Percentiles rank a stretch among this genome's conserved stretches.
phyloP scores from a whole-genome alignment of 2,113 vertebrate species.

The Ptyas mucosa region DNA sequence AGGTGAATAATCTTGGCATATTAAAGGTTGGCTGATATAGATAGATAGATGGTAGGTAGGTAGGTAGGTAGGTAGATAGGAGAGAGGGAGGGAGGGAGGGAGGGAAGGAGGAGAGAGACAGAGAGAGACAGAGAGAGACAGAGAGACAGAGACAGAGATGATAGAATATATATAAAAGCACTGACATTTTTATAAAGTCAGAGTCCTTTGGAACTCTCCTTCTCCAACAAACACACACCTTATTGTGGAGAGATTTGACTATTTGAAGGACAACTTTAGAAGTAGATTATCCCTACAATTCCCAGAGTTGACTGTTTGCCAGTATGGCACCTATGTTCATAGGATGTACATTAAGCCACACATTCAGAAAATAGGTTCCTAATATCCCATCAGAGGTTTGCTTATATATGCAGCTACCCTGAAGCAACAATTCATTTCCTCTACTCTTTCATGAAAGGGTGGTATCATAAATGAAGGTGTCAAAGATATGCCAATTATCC shows the following conservation, averaged over 20 bases:
- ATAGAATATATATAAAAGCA: neutral
- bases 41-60: neutral
- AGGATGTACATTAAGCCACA: neutral
- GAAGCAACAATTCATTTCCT: neutral
- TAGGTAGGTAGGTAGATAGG: too few species aligned
- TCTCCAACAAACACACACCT: neutral
- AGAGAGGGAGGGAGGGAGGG: too few species aligned
- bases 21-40: neutral
- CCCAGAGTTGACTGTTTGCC: neutral
- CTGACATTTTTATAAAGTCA: neutral
- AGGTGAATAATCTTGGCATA: neutral
- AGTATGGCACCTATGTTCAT: neutral
- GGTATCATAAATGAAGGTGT: neutral
- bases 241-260: neutral
- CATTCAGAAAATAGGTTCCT: neutral
- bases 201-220: neutral
- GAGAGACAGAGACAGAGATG: neutral
- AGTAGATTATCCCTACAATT: neutral
- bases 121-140: too few species aligned
- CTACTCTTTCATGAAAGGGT: neutral
- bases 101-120: too few species aligned
- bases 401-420: neutral
- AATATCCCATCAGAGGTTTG: neutral
- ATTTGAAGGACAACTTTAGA: neutral
- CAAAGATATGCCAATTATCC: neutral